Percentiles rank a stretch among this genome's conserved stretches.
phyloP scores from a whole-genome alignment of 2,113 vertebrate genomes.

The Oncorhynchus gorbuscha region DNA sequence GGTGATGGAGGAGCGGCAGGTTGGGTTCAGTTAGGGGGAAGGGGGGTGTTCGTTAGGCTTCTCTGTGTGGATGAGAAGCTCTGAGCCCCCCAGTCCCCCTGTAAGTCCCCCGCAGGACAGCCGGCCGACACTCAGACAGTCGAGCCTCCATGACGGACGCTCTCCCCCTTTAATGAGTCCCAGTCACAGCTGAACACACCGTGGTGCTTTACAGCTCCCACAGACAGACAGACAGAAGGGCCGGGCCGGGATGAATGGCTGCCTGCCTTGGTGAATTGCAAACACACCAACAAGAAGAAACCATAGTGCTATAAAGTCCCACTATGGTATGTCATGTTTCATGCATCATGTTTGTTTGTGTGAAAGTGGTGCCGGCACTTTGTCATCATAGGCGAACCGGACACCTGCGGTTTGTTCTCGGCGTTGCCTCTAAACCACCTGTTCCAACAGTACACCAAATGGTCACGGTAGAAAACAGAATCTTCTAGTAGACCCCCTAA shows the following conservation, averaged over 20 bases:
- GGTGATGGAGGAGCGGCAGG: slow-evolving; percentile 49
- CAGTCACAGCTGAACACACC: slow-evolving; percentile 67
- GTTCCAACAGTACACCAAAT: slow-evolving; percentile 41
- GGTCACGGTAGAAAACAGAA: slow-evolving; percentile 34
- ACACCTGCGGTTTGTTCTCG: slow-evolving; percentile 51
- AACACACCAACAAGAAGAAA: slow-evolving; percentile 35
- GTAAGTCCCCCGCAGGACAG: slow-evolving; percentile 24
- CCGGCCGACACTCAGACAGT: slow-evolving; percentile 20
- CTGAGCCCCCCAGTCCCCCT: slow-evolving; percentile 5
- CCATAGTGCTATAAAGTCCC: slow-evolving; percentile 13
- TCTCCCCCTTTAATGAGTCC: slow-evolving; percentile 65
- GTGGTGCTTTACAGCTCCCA: slow-evolving; percentile 57
- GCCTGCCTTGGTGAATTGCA: slow-evolving; percentile 30
- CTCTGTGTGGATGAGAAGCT: not conserved
- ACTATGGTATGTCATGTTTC: slow-evolving; percentile 24
- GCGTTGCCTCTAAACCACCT: slow-evolving; percentile 63
- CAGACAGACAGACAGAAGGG: slow-evolving; percentile 42
- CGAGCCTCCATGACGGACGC: slow-evolving; percentile 57
- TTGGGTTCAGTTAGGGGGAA: too few relatives aligned
- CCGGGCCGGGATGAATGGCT: slow-evolving; percentile 48
- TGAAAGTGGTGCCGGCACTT: slow-evolving; percentile 20
- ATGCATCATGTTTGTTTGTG: slow-evolving; percentile 46
- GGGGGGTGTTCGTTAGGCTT: not conserved
- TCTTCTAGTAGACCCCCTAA: slow-evolving; percentile 20
- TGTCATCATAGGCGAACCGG: slow-evolving; percentile 36